A percentile compares a stretch with the other conserved stretches of the same genome.
Evolutionary conservation across 2,113 vertebrate species (phyloP).

Genomic region (Lasiurus cinereus): DNA sequence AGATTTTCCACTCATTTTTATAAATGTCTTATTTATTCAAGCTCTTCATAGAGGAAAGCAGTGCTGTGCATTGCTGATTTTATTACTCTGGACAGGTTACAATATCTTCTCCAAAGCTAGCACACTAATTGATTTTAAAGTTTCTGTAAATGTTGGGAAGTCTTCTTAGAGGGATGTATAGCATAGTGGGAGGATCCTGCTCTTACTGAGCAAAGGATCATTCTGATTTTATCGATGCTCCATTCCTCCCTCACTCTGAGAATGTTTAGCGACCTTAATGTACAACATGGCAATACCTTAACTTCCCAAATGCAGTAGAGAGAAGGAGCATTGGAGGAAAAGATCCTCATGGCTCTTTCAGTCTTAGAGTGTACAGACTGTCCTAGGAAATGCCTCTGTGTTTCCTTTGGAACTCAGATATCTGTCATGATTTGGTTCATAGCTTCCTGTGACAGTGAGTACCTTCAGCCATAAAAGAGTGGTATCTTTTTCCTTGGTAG

Average conservation of each 20-base stretch:
- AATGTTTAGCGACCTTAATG: not conserved
- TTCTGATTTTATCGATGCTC: not conserved
- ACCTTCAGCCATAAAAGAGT: not conserved
- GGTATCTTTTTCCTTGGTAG: not conserved
- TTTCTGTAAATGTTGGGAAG: constrained; percentile 83
- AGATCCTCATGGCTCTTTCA: not conserved
- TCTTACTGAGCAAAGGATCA: not conserved
- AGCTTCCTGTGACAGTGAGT: constrained; percentile 13
- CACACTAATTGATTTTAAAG: constrained; percentile 89
- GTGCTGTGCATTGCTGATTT: constrained; percentile 89
- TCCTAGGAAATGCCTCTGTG: constrained; percentile 38
- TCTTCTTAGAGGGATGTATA: not conserved
- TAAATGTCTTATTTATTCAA: constrained; percentile 91
- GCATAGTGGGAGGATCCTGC: not conserved
- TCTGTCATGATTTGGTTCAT: not conserved
- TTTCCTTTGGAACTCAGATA: constrained; percentile 35
- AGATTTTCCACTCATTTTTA: constrained; percentile 89
- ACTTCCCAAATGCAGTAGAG: not conserved
- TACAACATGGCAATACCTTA: not conserved
- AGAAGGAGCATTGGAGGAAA: not conserved
- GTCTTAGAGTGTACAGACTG: not conserved
- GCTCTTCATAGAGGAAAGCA: constrained; percentile 87
- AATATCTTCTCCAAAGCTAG: constrained; percentile 86
- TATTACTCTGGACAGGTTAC: constrained; percentile 88
- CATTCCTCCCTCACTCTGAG: not conserved